Evolutionary conservation across 1,140 invertebrate species (phyloP), one percentile per base, ranked within the genome.

Genomic region (Diprion similis): DNA sequence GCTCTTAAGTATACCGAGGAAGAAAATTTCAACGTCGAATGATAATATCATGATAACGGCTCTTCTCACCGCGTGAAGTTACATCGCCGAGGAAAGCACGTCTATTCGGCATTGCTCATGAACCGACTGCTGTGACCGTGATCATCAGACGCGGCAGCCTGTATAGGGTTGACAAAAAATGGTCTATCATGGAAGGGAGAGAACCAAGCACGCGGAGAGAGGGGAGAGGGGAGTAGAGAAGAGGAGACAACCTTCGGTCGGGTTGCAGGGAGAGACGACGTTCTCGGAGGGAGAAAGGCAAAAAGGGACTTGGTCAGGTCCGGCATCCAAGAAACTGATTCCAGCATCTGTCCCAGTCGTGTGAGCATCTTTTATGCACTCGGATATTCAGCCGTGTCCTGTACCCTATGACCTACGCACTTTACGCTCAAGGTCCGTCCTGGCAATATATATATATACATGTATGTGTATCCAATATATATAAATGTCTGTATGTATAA

Each of bases 231-330:
- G 51, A 59, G 51, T 59, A 13, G 11, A 15, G 51, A 8, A 59
- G 51, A 17, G 11, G 51, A 59, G 51, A 59, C 51, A 59, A 59
- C 51, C 51, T 59, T 59, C 51, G 51, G n/a, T 59, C 51, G 51
- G n/a, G 51, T 59, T 59, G 11, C 24, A 37, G 24, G n/a, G 51
- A 59, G 51, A 4, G 51, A 59, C 11, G 51, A 59, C 24, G 24
- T 59, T 59, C 51, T 59, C 51, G 51, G 51, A 59, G 51, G 51
- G 51, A 59, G 51, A 59, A 59, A 59, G 51, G 51, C 51, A 59
- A 59, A 59, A 59, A 59, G 51, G 51, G 51, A 15, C 51, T 13
- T 59, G 51, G 51, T 59, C n/a, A 59, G 51, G 51, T 59, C 51
- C 51, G 51, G 51, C 51, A 59, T 59, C 51, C 51, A 17, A 59